Base-by-base conservation (phyloP, 2,113 vertebrate species). In the Istiophorus platypterus region DNA sequence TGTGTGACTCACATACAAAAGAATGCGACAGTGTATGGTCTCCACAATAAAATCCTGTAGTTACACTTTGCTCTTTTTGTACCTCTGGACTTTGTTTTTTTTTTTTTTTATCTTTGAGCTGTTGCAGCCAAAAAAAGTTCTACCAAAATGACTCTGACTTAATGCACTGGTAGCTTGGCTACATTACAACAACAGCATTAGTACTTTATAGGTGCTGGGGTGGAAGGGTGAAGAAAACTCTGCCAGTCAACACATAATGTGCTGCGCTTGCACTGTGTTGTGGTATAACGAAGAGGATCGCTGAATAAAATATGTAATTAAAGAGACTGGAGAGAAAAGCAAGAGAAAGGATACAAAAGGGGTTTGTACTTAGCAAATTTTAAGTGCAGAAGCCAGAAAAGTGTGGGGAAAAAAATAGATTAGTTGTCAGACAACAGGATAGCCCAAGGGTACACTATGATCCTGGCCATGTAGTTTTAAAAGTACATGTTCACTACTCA, bases 131-230 rank as follows among this genome's bases (percentile, higher is more conserved):
- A 81, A 26, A 57, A 59, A 27, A 26, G 9, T 22, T 34, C 9
- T 41, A 62, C 59, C 12, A 37, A 54, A 78, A 68, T 47, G 27
- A 51, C 66, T 66, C 45, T 13, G 3, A 61, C 29, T 76, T 73
- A 78, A 88, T 90, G 61, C 57, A 82, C 42, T 61, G 64, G 75
- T 85, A 76, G 51, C 82, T 88, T 87, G 89, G 86, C 89, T 64
- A 78, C 86, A 72, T 72, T 87, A 85, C 85, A 85, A 59, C 69
- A 76, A 72, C 67, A 78, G 56, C 84, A 86, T 86, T 75, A 86
- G 77, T 76, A 22, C 37, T 86, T 86, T 82, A 82, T 79, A 76
- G 78, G 72, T 57, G 72, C 64, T 1, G 41, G 39, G 65, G 45
- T 54, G 49, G 76, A 81, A 54, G 76, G 73, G 45, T 67, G 27